Evolutionary conservation across 2,888 invertebrate species (phyloP).

Genomic region (Andrena marginata): DNA sequence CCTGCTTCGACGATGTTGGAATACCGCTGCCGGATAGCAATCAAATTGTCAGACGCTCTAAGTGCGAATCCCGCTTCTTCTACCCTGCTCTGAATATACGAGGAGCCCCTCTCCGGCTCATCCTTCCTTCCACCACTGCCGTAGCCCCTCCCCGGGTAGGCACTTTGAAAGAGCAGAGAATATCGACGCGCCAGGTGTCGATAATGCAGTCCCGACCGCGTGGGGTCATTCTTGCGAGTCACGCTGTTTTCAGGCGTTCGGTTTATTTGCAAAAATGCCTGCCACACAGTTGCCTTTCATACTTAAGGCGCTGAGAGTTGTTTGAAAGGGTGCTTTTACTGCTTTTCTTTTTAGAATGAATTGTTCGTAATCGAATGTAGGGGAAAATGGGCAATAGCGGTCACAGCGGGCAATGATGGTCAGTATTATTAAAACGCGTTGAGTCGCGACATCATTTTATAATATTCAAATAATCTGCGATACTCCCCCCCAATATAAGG

Average conservation of each 20-base stretch:
- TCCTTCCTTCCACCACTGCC: background rate
- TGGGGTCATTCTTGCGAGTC: background rate
- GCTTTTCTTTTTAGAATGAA: no score
- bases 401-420: no score
- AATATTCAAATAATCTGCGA: no score
- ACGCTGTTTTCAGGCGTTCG: background rate
- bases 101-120: background rate
- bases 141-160: background rate
- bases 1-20: slow-evolving; percentile 62
- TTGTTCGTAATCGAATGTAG: no score
- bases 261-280: background rate
- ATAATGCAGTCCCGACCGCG: slow-evolving; percentile 16
- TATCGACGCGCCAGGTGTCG: slow-evolving; percentile 26
- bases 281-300: no score
- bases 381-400: no score
- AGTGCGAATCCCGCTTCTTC: slow-evolving; percentile 64
- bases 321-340: no score
- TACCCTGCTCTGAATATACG: slow-evolving; percentile 49
- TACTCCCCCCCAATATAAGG: no score
- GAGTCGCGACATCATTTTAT: no score
- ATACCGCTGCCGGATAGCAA: slow-evolving; percentile 68
- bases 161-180: background rate
- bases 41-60: slow-evolving; percentile 68
- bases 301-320: no score
- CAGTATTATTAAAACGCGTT: no score